Evolutionary conservation across 2,113 vertebrate species (phyloP).

Genomic region (Peromyscus leucopus): DNA sequence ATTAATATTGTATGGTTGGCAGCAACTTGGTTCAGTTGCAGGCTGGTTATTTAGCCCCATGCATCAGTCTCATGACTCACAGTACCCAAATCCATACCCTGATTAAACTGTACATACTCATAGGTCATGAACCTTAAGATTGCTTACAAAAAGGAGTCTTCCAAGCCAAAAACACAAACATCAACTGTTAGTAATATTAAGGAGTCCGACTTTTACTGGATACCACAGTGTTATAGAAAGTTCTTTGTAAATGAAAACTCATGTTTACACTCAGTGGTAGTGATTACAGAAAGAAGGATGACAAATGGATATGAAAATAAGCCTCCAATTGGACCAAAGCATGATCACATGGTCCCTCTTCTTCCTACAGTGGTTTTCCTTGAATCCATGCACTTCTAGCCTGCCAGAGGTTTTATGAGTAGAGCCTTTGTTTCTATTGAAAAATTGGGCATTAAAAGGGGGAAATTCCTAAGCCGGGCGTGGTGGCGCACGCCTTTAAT

Average conservation of each 20-base stretch:
- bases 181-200: neutral
- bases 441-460: neutral
- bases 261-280: neutral
- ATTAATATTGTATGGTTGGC: neutral
- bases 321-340: neutral
- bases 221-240: neutral
- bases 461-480: too few species aligned
- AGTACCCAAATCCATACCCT: neutral
- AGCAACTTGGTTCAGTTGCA: neutral
- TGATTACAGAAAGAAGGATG: neutral
- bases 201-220: neutral
- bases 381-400: neutral
- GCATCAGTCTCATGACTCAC: neutral
- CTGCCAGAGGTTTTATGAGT: neutral
- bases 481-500: too few species aligned
- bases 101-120: constrained; percentile 11
- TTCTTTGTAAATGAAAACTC: neutral
- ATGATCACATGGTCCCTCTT: neutral
- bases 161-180: neutral
- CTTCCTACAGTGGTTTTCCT: neutral
- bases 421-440: neutral
- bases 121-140: neutral
- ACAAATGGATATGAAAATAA: neutral
- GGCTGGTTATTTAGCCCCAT: neutral
- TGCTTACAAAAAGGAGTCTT: neutral